phyloP scores from a whole-genome alignment of 2,113 vertebrate genomes.

The Menura novaehollandiae region DNA sequence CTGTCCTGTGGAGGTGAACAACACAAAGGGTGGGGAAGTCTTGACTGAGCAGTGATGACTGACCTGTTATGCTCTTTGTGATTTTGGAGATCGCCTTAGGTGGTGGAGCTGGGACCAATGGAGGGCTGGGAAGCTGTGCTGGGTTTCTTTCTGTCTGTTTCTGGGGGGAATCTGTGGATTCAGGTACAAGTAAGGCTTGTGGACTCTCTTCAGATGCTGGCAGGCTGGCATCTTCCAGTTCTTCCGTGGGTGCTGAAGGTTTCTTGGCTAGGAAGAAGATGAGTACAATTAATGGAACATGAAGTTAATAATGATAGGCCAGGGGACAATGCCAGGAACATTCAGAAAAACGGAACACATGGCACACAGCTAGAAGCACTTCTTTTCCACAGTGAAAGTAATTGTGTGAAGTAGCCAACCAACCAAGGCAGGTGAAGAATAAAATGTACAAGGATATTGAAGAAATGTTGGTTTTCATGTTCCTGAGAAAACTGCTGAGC shows the following conservation, averaged over 20 bases:
- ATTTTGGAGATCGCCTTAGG: constrained; percentile 72
- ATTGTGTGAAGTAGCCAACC: not conserved
- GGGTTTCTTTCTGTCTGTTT: constrained; percentile 62
- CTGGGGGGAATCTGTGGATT: constrained; percentile 67
- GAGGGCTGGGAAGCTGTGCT: constrained; percentile 74
- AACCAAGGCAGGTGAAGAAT: not conserved
- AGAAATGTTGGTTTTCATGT: not conserved
- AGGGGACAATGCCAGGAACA: constrained; percentile 32
- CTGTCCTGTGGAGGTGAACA: not conserved
- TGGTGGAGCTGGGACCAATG: constrained; percentile 67
- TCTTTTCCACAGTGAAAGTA: not conserved
- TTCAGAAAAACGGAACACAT: not conserved
- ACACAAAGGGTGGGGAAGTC: not conserved
- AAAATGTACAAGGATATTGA: not conserved
- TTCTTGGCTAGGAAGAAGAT: constrained; percentile 66
- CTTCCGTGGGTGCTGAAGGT: constrained; percentile 53
- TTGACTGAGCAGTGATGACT: not conserved
- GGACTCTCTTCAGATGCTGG: constrained; percentile 62
- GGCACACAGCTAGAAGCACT: not conserved
- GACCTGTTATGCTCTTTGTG: constrained; percentile 71
- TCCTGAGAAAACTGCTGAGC: not conserved
- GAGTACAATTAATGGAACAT: constrained; percentile 26
- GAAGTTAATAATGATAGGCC: constrained; percentile 29
- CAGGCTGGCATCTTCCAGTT: constrained; percentile 49
- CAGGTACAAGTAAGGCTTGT: constrained; percentile 76